Evolutionary conservation across 2,113 vertebrate species (phyloP).

Genomic region (Xiphophorus maculatus): DNA sequence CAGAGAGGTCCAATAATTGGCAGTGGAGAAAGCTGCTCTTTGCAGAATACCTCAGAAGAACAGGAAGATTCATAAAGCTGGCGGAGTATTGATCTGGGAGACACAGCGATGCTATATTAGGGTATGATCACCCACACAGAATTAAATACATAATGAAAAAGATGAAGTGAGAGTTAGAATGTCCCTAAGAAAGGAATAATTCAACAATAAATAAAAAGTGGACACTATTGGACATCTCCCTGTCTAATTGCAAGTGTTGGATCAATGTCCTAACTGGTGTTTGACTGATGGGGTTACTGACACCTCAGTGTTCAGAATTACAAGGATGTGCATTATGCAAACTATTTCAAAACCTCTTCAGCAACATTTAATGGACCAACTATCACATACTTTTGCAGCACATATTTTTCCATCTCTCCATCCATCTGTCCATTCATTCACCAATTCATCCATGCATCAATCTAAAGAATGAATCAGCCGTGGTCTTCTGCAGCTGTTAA

Average conservation of each 20-base stretch:
- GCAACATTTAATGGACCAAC: neutral
- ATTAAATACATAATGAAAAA: neutral
- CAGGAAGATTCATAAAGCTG: constrained; percentile 12
- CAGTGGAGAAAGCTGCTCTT: constrained; percentile 25
- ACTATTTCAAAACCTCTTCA: neutral
- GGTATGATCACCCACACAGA: neutral
- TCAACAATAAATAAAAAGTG: neutral
- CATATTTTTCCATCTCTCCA: neutral
- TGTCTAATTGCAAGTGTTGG: no score
- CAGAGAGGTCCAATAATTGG: constrained; percentile 34
- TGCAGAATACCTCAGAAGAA: constrained; percentile 5
- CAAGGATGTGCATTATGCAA: neutral
- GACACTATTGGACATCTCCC: neutral
- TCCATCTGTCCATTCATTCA: neutral
- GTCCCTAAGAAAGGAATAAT: neutral
- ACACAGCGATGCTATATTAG: neutral
- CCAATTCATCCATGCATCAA: neutral
- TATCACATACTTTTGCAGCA: neutral
- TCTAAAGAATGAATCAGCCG: neutral
- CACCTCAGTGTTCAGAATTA: neutral
- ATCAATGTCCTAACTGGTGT: neutral
- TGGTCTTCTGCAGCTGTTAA: neutral
- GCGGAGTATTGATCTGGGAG: constrained; percentile 11
- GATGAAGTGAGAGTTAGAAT: neutral
- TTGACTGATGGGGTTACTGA: neutral